A percentile compares a stretch with the other conserved stretches of the same genome.
Conservation (phyloP, 2,113 vertebrate genomes). For the Periophthalmodon schlosseri region DNA sequence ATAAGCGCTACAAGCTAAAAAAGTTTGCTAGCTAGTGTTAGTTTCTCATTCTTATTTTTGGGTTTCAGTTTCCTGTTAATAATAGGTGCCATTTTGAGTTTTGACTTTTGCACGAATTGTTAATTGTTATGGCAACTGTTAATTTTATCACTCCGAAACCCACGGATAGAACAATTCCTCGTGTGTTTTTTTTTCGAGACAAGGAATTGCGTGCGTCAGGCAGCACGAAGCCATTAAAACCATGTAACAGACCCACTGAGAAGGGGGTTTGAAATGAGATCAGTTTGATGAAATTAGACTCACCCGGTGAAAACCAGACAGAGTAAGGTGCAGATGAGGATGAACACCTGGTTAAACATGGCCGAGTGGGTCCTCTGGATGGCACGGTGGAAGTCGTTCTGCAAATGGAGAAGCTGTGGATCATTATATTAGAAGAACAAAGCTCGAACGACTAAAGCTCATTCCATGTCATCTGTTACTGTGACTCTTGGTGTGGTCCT, state of each 20-base stretch:
- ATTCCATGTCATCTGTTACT: not conserved
- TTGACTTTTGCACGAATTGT: no score
- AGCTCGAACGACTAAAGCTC: not conserved
- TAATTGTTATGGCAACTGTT: no score
- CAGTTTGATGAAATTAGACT: constrained; percentile 26
- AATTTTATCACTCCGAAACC: no score
- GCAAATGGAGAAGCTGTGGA: constrained; percentile 7
- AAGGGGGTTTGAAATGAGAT: not conserved
- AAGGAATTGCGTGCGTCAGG: not conserved
- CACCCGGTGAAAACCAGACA: constrained; percentile 98
- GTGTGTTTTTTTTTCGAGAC: not conserved
- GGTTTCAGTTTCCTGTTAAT: no score
- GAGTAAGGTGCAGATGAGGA: constrained; percentile 97
- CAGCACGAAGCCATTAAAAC: not conserved
- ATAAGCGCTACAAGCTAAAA: not conserved
- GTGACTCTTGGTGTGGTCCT: not conserved
- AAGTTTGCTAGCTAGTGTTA: no score
- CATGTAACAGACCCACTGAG: not conserved
- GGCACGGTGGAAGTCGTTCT: constrained; percentile 97
- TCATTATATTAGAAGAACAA: constrained; percentile 1
- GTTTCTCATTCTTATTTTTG: no score
- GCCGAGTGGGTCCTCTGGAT: constrained; percentile 96
- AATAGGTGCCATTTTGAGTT: no score
- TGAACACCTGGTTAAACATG: constrained; percentile 98
- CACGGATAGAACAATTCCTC: no score